phyloP scores from a whole-genome alignment of 2,797 vertebrate genomes.

The Chloroceryle amazona region DNA sequence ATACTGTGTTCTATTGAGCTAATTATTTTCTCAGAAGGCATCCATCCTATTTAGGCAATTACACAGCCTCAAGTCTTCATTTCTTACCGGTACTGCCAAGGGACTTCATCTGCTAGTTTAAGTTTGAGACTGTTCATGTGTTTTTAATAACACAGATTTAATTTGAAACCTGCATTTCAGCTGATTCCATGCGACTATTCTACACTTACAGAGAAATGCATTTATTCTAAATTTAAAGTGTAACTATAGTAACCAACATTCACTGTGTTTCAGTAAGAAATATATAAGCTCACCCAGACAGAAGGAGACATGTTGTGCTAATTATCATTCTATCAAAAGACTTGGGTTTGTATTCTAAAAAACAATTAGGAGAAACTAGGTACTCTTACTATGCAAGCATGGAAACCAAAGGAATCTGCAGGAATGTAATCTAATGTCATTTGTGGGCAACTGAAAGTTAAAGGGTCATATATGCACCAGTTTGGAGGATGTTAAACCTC shows the following conservation, averaged over 20 bases:
- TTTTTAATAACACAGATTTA: conserved; percentile 68
- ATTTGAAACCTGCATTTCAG: conserved; percentile 54
- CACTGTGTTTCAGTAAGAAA: conserved; percentile 53
- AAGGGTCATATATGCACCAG: neutral
- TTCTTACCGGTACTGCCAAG: neutral
- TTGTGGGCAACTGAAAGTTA: neutral
- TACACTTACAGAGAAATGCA: conserved; percentile 52
- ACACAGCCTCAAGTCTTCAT: conserved; percentile 48
- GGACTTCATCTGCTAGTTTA: conserved; percentile 9
- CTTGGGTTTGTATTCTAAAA: conserved; percentile 10
- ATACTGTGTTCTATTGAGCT: conserved; percentile 31
- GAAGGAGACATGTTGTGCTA: conserved; percentile 52
- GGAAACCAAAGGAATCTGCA: neutral
- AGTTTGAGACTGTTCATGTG: conserved; percentile 40
- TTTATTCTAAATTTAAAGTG: conserved; percentile 75
- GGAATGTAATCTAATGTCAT: neutral
- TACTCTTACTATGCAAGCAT: neutral
- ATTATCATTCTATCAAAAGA: conserved; percentile 69
- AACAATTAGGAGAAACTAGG: neutral
- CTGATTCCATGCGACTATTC: conserved; percentile 73
- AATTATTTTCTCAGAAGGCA: conserved; percentile 57
- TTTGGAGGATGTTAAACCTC: neutral
- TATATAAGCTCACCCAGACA: conserved; percentile 54
- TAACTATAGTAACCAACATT: conserved; percentile 81
- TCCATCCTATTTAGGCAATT: conserved; percentile 55